Evolutionary conservation across 1,140 invertebrate genomes (phyloP), one percentile per base, ranked within the genome.

Genomic region (Brachionus paranguensis): DNA sequence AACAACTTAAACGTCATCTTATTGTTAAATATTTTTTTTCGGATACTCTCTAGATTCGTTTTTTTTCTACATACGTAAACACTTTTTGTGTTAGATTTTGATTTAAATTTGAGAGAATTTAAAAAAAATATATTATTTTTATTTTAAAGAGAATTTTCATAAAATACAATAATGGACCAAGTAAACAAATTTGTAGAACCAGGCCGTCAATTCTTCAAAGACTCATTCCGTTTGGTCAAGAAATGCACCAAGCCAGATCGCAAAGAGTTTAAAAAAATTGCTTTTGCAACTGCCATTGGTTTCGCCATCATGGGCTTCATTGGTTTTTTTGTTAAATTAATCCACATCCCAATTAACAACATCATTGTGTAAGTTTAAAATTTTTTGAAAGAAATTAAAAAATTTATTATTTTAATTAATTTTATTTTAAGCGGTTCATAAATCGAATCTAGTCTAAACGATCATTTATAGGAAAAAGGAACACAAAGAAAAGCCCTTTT

Each of bases 301-400:
- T 99, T 99, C 91, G 97, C 95, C 87, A 99, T 99, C 88, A 99
- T 99, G 98, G 98, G 98, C 68, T 99, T 99, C 90, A 99, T 99
- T 90, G 97, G 97, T 86, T 99, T 99, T 91, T 99, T 99, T 87
- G 97, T 99, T 6, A 99, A 99, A 91, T 91, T 99, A 78, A 99
- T 99, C 89, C 97, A 99, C 90, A 99, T 99, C 90, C 98, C 98
- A 85, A 99, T 99, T 91, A 99, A 99, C 91, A 99, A 99, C 90
- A 99, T 99, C 89, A 99, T 99, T 92, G 97, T 99, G 81, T 84
- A 70, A 84, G 81, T 70, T 27, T 24, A 5, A 70, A 17, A 24
- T 7, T 20, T 2, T 37, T 6, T 5, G 2, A 37, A 37, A 37
- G 33, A 5, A 37, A 37, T 37, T 7, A 6, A 37, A 37, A 37